A percentile compares a stretch with the other conserved stretches of the same genome.
These are phyloP conservation scores for Myoxocephalus aenaeus DNA, from an alignment of 2,797 vertebrate genomes.

Conservation along the genomic window DNA sequence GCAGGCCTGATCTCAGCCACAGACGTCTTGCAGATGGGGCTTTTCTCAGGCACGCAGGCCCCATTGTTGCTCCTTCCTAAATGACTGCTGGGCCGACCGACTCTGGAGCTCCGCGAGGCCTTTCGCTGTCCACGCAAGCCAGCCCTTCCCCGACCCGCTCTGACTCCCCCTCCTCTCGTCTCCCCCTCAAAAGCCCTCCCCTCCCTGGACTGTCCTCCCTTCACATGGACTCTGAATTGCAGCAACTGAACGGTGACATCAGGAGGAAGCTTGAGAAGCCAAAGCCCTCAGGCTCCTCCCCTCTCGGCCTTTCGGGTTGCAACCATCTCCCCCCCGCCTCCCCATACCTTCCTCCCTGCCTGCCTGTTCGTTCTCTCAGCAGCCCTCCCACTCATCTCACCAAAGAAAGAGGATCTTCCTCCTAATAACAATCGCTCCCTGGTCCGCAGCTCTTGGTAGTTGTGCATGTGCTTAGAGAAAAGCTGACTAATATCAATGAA, in stretches of 20 bases:
- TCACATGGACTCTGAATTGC: constrained; percentile 62
- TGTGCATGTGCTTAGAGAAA: constrained; percentile 12
- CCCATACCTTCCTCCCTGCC: constrained; percentile 34
- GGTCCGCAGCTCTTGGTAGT: constrained; percentile 25
- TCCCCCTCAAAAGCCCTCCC: constrained; percentile 43
- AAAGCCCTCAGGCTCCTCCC: constrained; percentile 66
- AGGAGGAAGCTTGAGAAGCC: constrained; percentile 66
- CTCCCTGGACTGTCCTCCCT: constrained; percentile 36
- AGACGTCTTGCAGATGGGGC: constrained; percentile 50
- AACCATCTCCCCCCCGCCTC: constrained; percentile 31
- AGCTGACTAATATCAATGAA: not conserved
- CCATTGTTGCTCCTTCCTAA: constrained; percentile 68
- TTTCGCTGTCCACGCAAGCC: constrained; percentile 65
- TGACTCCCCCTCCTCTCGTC: constrained; percentile 25
- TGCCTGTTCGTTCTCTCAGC: constrained; percentile 38
- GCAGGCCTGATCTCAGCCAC: constrained; percentile 34
- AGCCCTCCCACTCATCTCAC: constrained; percentile 59
- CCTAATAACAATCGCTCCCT: constrained; percentile 41
- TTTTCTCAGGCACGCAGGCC: constrained; percentile 59
- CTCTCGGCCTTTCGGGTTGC: constrained; percentile 51
- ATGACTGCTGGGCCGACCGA: constrained; percentile 66
- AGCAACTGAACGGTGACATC: constrained; percentile 82
- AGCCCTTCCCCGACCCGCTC: constrained; percentile 25
- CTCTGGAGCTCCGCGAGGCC: constrained; percentile 50
- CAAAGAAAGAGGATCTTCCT: constrained; percentile 62